A percentile compares a stretch with the other conserved stretches of the same genome.
Conservation (phyloP, 2,797 vertebrate genomes). For the Myoxocephalus aenaeus region DNA sequence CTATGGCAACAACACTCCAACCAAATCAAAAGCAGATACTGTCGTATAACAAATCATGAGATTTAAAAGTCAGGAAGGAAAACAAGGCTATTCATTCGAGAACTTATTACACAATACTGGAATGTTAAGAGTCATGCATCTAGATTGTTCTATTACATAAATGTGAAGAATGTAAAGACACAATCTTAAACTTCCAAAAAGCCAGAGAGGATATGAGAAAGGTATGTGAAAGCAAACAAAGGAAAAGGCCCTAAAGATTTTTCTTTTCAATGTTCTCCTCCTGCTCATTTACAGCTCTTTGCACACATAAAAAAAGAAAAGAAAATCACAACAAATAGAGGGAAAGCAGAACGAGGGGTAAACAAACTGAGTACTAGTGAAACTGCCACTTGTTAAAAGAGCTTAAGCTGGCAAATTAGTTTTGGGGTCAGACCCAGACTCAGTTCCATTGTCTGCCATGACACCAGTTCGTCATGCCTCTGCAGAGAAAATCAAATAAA, state of each 20-base stretch:
- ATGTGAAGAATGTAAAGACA: neutral
- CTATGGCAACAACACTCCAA: conserved; percentile 49
- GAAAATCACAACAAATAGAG: conserved; percentile 74
- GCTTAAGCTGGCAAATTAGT: conserved; percentile 81
- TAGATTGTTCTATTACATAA: neutral
- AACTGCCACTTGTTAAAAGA: conserved; percentile 71
- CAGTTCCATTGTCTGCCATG: conserved; percentile 75
- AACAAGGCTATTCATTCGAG: neutral
- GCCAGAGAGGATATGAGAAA: neutral
- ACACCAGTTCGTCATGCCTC: conserved; percentile 77
- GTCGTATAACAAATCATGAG: conserved; percentile 37
- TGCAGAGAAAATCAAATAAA: conserved; percentile 82
- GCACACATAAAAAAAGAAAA: conserved; percentile 7
- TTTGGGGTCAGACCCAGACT: conserved; percentile 76
- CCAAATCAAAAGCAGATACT: conserved; percentile 71
- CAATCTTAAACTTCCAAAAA: neutral
- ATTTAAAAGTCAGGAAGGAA: conserved; percentile 17
- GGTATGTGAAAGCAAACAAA: neutral
- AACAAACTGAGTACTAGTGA: conserved; percentile 75
- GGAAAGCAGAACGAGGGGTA: conserved; percentile 58
- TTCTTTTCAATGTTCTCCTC: neutral
- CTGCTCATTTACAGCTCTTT: conserved; percentile 32
- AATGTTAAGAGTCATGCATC: neutral
- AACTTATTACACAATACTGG: neutral
- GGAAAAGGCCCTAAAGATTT: neutral